These are phyloP conservation scores for Trisateles emortualis DNA, from an alignment of 2,888 invertebrate genomes.

Conservation along the genomic window DNA sequence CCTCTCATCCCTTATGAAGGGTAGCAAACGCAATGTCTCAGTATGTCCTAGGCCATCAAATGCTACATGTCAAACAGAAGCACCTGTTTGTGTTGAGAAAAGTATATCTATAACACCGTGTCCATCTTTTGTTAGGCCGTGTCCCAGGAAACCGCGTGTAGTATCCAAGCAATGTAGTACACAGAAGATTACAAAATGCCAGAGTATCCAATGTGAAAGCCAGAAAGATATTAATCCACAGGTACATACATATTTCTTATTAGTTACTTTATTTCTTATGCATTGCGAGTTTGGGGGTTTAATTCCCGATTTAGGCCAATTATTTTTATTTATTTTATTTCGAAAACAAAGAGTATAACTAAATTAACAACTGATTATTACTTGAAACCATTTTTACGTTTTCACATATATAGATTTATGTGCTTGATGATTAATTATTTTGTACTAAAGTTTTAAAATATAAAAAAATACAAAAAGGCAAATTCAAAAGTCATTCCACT, in stretches of 20 bases:
- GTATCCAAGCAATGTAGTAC: background rate
- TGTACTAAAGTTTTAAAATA: too few relatives aligned
- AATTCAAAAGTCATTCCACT: too few relatives aligned
- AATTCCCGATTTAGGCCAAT: too few relatives aligned
- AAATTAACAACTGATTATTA: too few relatives aligned
- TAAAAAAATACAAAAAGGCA: too few relatives aligned
- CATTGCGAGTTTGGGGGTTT: too few relatives aligned
- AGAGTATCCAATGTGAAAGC: constrained; percentile 10
- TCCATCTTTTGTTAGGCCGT: background rate
- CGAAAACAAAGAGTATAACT: too few relatives aligned
- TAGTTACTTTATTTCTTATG: too few relatives aligned
- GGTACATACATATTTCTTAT: constrained; percentile 2
- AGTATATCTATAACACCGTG: background rate
- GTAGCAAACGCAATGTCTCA: constrained; percentile 35
- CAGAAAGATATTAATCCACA: constrained; percentile 10
- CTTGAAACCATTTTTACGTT: too few relatives aligned
- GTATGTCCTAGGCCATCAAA: constrained; percentile 46
- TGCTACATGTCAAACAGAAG: constrained; percentile 52
- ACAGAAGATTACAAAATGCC: constrained; percentile 1
- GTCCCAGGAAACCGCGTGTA: background rate
- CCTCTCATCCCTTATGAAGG: constrained; percentile 4
- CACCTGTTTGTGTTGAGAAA: constrained; percentile 5
- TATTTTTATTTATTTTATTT: too few relatives aligned
- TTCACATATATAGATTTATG: too few relatives aligned
- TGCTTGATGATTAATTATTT: too few relatives aligned